A percentile compares a stretch with the other conserved stretches of the same genome.
These are phyloP conservation scores for Cantharis rufa DNA, from an alignment of 2,888 invertebrate species.

Conservation along the genomic window DNA sequence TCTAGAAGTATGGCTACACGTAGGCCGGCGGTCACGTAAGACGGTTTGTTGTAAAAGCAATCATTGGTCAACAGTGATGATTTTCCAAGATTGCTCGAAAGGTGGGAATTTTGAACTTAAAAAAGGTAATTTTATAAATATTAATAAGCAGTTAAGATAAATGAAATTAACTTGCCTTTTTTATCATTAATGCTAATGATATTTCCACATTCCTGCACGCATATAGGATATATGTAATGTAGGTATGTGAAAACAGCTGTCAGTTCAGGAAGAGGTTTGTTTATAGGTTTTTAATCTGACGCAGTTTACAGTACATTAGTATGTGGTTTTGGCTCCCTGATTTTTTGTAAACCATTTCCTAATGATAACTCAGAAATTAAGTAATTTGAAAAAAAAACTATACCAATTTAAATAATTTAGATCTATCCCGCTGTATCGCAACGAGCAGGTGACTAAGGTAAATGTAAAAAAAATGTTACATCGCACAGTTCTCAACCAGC, in stretches of 20 bases:
- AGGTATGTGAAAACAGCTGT: constrained; percentile 32
- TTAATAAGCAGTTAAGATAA: constrained; percentile 1
- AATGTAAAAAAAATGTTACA: neutral
- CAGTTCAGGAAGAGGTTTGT: constrained; percentile 18
- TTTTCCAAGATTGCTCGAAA: neutral
- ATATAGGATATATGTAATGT: neutral
- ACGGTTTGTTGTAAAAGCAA: constrained; percentile 9
- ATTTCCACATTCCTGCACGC: constrained; percentile 21
- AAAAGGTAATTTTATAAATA: constrained; percentile 7
- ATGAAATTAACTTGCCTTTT: neutral
- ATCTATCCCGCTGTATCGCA: neutral
- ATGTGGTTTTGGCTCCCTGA: constrained; percentile 11
- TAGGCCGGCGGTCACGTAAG: constrained; percentile 33
- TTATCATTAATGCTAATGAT: constrained; percentile 18
- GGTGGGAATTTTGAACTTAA: constrained; percentile 11
- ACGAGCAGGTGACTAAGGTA: neutral
- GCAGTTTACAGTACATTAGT: constrained; percentile 23
- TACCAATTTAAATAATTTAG: neutral
- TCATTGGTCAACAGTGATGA: constrained; percentile 12
- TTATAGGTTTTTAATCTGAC: constrained; percentile 27
- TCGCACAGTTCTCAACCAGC: neutral
- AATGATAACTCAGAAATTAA: neutral
- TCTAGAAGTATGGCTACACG: constrained; percentile 32
- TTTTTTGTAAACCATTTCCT: neutral
- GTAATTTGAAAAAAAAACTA: neutral